Evolutionary conservation across 2,113 vertebrate species (phyloP).

Genomic region (Rhea pennata): DNA sequence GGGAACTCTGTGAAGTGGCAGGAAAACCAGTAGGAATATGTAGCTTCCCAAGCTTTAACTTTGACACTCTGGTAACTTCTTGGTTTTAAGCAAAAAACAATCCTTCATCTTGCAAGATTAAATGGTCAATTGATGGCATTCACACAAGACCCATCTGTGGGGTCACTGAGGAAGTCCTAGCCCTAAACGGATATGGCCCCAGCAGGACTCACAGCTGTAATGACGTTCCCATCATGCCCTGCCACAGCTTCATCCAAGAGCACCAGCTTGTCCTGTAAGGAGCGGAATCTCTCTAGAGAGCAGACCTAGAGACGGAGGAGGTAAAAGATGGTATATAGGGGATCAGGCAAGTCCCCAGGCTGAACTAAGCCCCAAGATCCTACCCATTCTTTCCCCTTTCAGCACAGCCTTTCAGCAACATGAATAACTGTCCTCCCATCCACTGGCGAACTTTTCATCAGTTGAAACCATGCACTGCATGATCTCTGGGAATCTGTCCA

Average conservation of each 20-base stretch:
- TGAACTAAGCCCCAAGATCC: neutral
- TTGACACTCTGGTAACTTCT: neutral
- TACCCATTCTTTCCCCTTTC: neutral
- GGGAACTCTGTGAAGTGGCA: neutral
- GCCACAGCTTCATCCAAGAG: slow-evolving; percentile 88
- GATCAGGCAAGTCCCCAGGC: neutral
- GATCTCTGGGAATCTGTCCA: neutral
- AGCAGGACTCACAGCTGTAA: slow-evolving; percentile 86
- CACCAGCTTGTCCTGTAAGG: slow-evolving; percentile 90
- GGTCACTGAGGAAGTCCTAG: neutral
- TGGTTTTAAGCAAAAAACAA: neutral
- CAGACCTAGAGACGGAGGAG: slow-evolving; percentile 73
- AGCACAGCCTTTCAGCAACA: neutral
- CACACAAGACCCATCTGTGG: neutral
- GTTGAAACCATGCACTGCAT: neutral
- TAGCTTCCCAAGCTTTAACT: neutral
- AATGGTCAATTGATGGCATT: neutral
- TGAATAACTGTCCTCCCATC: neutral
- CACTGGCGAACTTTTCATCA: neutral
- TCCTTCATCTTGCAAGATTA: neutral
- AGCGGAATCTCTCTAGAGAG: slow-evolving; percentile 91
- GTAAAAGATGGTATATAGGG: neutral
- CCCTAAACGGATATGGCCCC: neutral
- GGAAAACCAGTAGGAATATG: neutral
- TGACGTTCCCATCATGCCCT: slow-evolving; percentile 92